Percentiles rank a stretch among this genome's conserved stretches.
These are phyloP conservation scores for Drosophila quadrilineata DNA, from an alignment of 1,140 invertebrate genomes.

Conservation along the genomic window DNA sequence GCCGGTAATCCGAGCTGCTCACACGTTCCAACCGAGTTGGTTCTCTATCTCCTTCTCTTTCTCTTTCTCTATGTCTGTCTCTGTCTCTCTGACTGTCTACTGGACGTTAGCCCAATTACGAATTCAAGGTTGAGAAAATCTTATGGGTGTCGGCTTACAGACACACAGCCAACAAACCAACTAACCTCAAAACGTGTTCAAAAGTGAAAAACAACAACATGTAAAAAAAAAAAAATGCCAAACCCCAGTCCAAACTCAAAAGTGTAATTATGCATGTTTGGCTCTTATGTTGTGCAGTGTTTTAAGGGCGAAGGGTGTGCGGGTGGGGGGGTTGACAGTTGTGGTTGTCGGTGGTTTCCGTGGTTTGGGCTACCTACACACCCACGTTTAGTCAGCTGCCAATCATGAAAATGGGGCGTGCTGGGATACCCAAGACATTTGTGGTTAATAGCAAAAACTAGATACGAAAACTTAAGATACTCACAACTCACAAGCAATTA, in stretches of 20 bases:
- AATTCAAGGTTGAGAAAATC: conserved; percentile 74
- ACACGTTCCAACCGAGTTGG: conserved; percentile 43
- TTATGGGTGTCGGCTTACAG: conserved; percentile 47
- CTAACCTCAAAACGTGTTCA: conserved; percentile 71
- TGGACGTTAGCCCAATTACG: conserved; percentile 67
- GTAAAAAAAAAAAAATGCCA: background rate
- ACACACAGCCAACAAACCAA: too few relatives aligned
- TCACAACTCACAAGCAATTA: too few relatives aligned
- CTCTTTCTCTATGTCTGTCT: background rate
- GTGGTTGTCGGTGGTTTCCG: too few relatives aligned
- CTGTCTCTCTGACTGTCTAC: conserved; percentile 14
- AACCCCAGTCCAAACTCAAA: background rate
- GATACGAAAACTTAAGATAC: too few relatives aligned
- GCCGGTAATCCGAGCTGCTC: conserved; percentile 51
- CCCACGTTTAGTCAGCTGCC: conserved; percentile 30
- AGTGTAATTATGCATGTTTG: conserved; percentile 49
- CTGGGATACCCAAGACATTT: conserved; percentile 41
- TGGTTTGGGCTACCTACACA: conserved; percentile 8
- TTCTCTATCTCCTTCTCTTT: background rate
- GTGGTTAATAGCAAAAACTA: conserved; percentile 15
- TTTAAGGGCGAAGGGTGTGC: background rate
- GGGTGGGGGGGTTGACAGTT: background rate
- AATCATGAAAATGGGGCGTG: conserved; percentile 53
- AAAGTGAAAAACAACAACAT: conserved; percentile 57
- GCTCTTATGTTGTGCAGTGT: background rate